Evolutionary conservation across 2,888 invertebrate genomes (phyloP).

Genomic region (Strigamia maritima): DNA sequence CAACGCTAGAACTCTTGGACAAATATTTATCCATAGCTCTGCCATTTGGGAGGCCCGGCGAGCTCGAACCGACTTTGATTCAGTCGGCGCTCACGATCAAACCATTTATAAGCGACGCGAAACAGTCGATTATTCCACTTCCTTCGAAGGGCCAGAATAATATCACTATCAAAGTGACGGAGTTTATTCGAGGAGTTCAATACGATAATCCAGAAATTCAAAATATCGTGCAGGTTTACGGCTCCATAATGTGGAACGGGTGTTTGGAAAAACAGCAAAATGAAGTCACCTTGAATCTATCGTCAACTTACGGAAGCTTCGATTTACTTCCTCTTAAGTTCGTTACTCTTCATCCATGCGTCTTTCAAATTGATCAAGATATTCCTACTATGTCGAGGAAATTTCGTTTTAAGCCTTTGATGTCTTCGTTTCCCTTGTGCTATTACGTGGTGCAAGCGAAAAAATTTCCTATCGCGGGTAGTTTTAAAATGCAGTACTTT

Average conservation of each 20-base stretch:
- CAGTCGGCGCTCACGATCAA: neutral
- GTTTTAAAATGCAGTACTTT: neutral
- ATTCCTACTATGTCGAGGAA: neutral
- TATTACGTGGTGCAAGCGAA: neutral
- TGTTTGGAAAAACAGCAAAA: neutral
- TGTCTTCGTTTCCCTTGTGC: neutral
- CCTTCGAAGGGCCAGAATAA: neutral
- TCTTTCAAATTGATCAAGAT: neutral
- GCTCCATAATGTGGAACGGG: neutral
- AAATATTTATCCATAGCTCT: neutral
- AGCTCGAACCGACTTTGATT: neutral
- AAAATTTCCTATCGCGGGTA: neutral
- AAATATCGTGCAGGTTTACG: neutral
- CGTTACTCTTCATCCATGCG: neutral
- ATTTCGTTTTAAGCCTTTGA: neutral
- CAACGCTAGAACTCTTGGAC: neutral
- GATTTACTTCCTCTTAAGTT: neutral
- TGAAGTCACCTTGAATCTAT: constrained; percentile 4
- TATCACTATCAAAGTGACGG: neutral
- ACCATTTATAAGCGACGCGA: neutral
- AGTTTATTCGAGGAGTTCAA: neutral
- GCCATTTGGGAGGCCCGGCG: neutral
- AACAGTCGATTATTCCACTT: neutral
- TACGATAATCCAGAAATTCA: neutral
- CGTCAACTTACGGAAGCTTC: neutral